Evolutionary conservation across 2,888 invertebrate species (phyloP).

Genomic region (Panzeria rudis): DNA sequence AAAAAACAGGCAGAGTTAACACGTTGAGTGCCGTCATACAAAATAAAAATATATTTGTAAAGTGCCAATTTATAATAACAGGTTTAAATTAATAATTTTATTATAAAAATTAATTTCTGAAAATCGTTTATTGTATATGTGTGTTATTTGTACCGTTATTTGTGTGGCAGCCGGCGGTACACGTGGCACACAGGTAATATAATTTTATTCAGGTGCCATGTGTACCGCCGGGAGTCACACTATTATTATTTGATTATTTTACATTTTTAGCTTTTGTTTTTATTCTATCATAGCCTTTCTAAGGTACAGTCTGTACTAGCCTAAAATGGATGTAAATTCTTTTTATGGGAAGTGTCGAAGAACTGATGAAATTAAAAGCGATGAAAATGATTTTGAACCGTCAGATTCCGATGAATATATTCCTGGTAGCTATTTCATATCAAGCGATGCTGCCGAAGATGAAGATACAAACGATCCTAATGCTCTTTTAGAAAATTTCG

Average conservation of each 20-base stretch:
- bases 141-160: slow-evolving; percentile 15
- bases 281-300: too few species aligned
- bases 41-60: neutral
- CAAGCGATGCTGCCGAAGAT: too few species aligned
- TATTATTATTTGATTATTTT: neutral
- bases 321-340: too few species aligned
- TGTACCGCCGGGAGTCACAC: slow-evolving; percentile 34
- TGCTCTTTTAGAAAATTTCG: too few species aligned
- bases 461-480: neutral
- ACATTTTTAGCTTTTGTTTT: neutral
- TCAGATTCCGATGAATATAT: too few species aligned
- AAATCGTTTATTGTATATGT: neutral
- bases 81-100: neutral
- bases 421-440: too few species aligned
- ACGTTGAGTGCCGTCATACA: neutral
- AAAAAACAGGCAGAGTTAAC: too few species aligned
- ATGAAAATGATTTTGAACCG: too few species aligned
- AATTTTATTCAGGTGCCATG: slow-evolving; percentile 47
- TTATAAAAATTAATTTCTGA: slow-evolving; percentile 11
- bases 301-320: too few species aligned
- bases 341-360: too few species aligned
- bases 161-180: slow-evolving; percentile 36
- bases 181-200: slow-evolving; percentile 34
- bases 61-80: neutral
- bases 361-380: too few species aligned